Evolutionary conservation across 2,113 vertebrate genomes (phyloP).

Genomic region (Aspidoscelis tigris): DNA sequence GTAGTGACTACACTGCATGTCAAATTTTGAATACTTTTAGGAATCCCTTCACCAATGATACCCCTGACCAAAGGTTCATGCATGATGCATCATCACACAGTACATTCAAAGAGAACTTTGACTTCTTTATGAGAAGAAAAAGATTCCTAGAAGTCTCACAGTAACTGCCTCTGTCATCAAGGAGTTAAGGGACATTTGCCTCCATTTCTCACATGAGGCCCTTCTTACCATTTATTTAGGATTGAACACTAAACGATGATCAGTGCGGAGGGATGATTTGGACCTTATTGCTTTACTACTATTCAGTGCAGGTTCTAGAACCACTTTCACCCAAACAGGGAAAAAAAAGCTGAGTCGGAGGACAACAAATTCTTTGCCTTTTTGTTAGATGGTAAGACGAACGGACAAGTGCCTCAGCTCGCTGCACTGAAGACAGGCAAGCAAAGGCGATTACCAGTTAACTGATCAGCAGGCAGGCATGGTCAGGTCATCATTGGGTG

Average conservation of each 20-base stretch:
- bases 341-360: constrained; percentile 79
- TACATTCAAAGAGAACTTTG: constrained; percentile 88
- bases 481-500: constrained; percentile 99
- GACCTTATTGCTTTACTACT: constrained; percentile 93
- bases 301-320: constrained; percentile 91
- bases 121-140: constrained; percentile 77
- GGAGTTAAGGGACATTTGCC: constrained; percentile 78
- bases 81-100: constrained; percentile 86
- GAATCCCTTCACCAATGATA: constrained; percentile 81
- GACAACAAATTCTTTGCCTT: constrained; percentile 84
- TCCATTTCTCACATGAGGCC: constrained; percentile 77
- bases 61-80: constrained; percentile 85
- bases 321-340: constrained; percentile 83
- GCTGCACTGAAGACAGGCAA: constrained; percentile 89
- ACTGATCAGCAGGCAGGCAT: constrained; percentile 98
- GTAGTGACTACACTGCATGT: constrained; percentile 79
- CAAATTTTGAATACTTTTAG: constrained; percentile 82
- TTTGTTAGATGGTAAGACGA: constrained; percentile 89
- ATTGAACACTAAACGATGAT: constrained; percentile 76
- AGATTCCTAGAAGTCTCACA: constrained; percentile 82
- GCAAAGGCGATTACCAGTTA: constrained; percentile 97
- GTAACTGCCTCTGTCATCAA: constrained; percentile 85
- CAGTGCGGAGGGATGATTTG: constrained; percentile 83
- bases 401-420: constrained; percentile 88
- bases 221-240: constrained; percentile 83